A percentile compares a stretch with the other conserved stretches of the same genome.
Conservation (phyloP, 2,797 vertebrate genomes). For the Brotogeris chrysoptera region DNA sequence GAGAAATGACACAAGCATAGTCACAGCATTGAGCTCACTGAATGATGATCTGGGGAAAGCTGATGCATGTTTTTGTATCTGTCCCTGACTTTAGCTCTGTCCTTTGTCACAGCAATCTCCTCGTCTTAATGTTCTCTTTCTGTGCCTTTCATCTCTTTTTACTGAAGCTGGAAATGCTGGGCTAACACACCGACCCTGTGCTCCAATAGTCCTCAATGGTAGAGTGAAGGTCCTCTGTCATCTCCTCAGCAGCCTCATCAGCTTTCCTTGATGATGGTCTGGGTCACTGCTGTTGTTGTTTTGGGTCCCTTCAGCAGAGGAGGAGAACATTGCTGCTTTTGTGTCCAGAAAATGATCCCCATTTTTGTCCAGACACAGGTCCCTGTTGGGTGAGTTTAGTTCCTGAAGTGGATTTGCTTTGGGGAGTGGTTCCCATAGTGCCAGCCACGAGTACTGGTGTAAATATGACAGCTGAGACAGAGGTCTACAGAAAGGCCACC, state of each 20-base stretch:
- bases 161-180: not conserved
- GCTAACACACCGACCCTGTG: not conserved
- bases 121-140: not conserved
- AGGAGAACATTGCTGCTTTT: not conserved
- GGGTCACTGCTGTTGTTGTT: rapidly evolving
- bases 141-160: not conserved
- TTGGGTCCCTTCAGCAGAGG: not conserved
- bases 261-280: not conserved
- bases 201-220: not conserved
- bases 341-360: not conserved
- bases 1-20: not conserved
- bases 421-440: not conserved
- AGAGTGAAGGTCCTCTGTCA: not conserved
- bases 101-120: not conserved
- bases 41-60: not conserved
- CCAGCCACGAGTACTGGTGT: rapidly evolving
- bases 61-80: not conserved
- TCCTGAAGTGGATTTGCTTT: not conserved
- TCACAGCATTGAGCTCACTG: not conserved
- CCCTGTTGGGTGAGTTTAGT: not conserved
- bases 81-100: not conserved
- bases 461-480: not conserved
- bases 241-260: not conserved
- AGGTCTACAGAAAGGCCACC: not conserved
- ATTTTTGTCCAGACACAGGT: not conserved